phyloP scores from a whole-genome alignment of 2,113 vertebrate species.

The Lepus americanus region DNA sequence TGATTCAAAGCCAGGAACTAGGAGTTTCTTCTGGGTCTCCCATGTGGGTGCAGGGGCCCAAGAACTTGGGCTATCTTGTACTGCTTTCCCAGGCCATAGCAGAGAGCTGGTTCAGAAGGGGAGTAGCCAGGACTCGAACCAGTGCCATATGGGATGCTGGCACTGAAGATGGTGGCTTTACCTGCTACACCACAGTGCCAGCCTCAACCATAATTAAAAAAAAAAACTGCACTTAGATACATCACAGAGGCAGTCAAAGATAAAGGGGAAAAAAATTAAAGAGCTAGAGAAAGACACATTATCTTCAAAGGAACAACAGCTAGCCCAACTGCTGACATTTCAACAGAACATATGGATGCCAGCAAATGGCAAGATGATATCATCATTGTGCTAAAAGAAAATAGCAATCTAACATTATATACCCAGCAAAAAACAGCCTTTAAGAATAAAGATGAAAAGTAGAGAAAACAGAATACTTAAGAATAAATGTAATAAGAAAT shows the following conservation, averaged over 20 bases:
- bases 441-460: not conserved
- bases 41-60: too few species aligned
- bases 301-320: conserved; percentile 36
- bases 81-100: too few species aligned
- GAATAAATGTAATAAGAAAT: not conserved
- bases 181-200: too few species aligned
- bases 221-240: not conserved
- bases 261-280: not conserved
- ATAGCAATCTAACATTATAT: not conserved
- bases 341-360: not conserved
- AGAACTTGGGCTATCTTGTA: too few species aligned
- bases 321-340: not conserved
- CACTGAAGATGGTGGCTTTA: too few species aligned
- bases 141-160: too few species aligned
- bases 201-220: not conserved
- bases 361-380: not conserved
- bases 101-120: too few species aligned
- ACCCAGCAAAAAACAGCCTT: not conserved
- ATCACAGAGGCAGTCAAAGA: not conserved
- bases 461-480: not conserved
- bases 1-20: too few species aligned
- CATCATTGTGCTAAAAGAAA: not conserved
- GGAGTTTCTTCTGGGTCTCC: too few species aligned
- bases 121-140: too few species aligned
- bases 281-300: not conserved